Base-by-base conservation (phyloP, 2,888 invertebrate genomes). In the Tetheella fluctuosa region DNA sequence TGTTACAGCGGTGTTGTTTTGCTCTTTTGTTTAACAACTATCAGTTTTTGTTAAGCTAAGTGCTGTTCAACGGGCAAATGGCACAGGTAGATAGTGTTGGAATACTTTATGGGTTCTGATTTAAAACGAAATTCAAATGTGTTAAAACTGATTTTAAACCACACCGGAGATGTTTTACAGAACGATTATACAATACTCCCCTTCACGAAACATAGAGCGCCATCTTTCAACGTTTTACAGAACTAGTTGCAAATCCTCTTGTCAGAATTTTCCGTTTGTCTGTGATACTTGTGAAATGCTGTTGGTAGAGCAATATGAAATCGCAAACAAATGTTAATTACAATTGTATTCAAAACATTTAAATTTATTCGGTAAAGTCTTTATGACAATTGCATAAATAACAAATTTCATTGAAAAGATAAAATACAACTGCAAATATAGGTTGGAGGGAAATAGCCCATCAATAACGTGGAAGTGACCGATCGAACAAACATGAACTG, bases 31-130 rank as follows among this genome's bases (percentile, higher is more conserved):
- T 87, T 88, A 84, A 91, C 91, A 92, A 91, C 91, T 91, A 91
- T 91, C 91, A 88, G 90, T 91, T 91, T 91, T 91, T 90, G 91
- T 91, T 91, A 90, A 90, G 91, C 89, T 91, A 92, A 92, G 90
- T 90, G 91, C 91, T 88, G 90, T 84, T 83, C 86, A 86, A 81
- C 85, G 87, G 87, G 90, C 90, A 90, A 91, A 90, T 88, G 90
- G 90, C 88, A 85, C 82, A 84, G 77, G 74, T 76, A 83, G 89
- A 91, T 91, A 91, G 85, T 79, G 77, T 74, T 63, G 64, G 73
- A 23, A 77, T 78, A 77, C 75, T 88, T 88, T 88, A 88, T 89
- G 85, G 83, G 60, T 65, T 68, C 67, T 69, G 55, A 30, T 55
- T 34, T 55, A 55, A 34, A 55, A 37, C 23, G 55, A 55, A 34